phyloP scores from a whole-genome alignment of 2,888 invertebrate genomes.

The Sarcophaga rosellei region DNA sequence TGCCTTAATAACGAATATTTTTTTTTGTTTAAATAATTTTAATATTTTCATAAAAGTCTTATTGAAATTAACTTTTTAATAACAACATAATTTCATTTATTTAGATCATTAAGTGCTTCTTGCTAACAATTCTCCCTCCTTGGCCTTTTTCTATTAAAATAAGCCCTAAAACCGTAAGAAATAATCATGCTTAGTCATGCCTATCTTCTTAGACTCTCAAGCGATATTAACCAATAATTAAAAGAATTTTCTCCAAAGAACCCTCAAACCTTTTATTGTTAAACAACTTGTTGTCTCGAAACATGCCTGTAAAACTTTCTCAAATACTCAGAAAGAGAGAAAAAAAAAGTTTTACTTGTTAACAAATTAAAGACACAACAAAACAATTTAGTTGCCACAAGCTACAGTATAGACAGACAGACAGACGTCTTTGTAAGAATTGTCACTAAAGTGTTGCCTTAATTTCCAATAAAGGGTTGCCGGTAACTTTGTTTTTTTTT shows the following conservation, averaged over 20 bases:
- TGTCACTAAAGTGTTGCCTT: background rate
- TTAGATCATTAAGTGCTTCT: no score
- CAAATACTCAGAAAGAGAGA: background rate
- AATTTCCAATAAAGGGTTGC: slow-evolving; percentile 29
- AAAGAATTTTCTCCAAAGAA: background rate
- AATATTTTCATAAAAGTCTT: no score
- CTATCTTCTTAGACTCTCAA: background rate
- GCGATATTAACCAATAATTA: slow-evolving; percentile 37
- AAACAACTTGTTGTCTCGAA: slow-evolving; percentile 35
- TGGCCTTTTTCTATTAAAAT: no score
- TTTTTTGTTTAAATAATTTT: no score
- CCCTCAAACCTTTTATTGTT: slow-evolving; percentile 33
- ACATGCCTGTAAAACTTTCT: slow-evolving; percentile 19
- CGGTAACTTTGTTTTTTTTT: slow-evolving; percentile 23
- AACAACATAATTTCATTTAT: no score
- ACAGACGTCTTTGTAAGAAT: background rate
- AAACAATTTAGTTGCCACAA: slow-evolving; percentile 70
- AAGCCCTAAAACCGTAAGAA: no score
- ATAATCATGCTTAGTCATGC: no score
- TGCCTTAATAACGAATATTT: no score
- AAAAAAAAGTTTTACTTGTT: slow-evolving; percentile 72
- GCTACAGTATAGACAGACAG: background rate
- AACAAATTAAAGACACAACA: slow-evolving; percentile 74
- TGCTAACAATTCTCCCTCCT: no score
- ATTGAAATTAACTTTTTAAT: no score